These are phyloP conservation scores for Coryphaenoides rupestris DNA, from an alignment of 2,113 vertebrate genomes.

Conservation along the genomic window DNA sequence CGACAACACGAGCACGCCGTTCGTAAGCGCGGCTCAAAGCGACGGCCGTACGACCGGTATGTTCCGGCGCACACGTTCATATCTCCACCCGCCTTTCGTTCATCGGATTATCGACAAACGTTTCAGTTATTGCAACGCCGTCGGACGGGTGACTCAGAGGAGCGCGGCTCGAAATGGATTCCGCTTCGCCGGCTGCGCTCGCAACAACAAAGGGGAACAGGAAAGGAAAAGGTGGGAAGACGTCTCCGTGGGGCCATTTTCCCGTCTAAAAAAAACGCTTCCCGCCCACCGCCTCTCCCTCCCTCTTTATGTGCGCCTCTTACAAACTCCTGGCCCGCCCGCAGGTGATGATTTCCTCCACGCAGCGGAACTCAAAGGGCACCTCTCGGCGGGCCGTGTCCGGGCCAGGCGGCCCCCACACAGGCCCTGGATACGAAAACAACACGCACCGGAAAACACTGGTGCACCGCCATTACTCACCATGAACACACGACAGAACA, in stretches of 20 bases:
- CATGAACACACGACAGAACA: too few species aligned
- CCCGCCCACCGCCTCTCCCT: constrained; percentile 1
- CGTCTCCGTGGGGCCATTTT: constrained; percentile 23
- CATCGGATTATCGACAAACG: too few species aligned
- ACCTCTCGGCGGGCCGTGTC: too few species aligned
- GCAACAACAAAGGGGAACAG: background rate
- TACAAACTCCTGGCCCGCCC: background rate
- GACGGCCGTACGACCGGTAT: too few species aligned
- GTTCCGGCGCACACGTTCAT: too few species aligned
- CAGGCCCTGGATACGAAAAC: too few species aligned
- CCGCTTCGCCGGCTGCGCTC: constrained; percentile 8
- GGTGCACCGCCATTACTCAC: too few species aligned
- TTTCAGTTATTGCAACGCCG: background rate
- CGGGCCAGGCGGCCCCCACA: too few species aligned
- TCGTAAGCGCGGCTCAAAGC: too few species aligned
- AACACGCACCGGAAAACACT: too few species aligned
- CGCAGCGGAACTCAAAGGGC: constrained; percentile 23
- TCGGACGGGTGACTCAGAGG: background rate
- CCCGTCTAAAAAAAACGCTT: constrained; percentile 22
- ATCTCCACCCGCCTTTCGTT: too few species aligned
- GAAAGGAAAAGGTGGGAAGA: constrained; percentile 1
- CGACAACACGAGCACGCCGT: too few species aligned
- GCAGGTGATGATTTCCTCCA: constrained; percentile 26
- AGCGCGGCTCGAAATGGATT: constrained; percentile 22
- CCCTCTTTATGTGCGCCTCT: background rate